These are phyloP conservation scores for Petroica traversi DNA, from an alignment of 2,113 vertebrate genomes.

Conservation along the genomic window DNA sequence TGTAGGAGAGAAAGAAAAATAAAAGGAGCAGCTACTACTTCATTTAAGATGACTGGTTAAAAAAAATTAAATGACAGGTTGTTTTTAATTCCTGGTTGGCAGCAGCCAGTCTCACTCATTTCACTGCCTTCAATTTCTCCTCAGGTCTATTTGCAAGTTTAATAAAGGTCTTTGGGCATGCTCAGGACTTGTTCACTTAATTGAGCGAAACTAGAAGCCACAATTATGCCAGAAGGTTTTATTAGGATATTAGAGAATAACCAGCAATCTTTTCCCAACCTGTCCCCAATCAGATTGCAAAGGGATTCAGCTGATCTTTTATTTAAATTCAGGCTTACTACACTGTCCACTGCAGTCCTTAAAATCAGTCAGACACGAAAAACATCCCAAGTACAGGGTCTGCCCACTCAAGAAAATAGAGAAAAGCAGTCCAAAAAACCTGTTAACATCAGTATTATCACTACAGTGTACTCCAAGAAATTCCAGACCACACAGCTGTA, in stretches of 20 bases:
- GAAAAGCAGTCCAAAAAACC: not conserved
- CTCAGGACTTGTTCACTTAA: conserved; percentile 58
- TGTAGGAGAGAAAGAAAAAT: not conserved
- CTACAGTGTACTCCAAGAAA: not conserved
- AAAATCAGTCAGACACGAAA: not conserved
- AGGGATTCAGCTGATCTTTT: conserved; percentile 10
- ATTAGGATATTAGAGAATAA: conserved; percentile 38
- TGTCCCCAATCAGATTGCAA: not conserved
- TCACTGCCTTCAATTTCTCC: conserved; percentile 37
- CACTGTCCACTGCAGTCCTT: not conserved
- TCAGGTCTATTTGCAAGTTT: conserved; percentile 37
- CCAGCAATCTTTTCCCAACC: conserved; percentile 3
- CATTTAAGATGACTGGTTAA: not conserved
- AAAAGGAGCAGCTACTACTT: not conserved
- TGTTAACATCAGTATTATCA: not conserved
- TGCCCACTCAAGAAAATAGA: not conserved
- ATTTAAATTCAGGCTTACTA: not conserved
- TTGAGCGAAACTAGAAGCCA: conserved; percentile 47
- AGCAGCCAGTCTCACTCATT: conserved; percentile 10
- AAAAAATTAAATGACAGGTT: not conserved
- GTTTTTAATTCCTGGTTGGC: conserved; percentile 39
- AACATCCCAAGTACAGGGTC: not conserved
- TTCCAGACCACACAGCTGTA: not conserved
- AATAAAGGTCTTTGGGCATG: conserved; percentile 36
- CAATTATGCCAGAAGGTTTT: conserved; percentile 42